phyloP scores from a whole-genome alignment of 92 coral and sea anemone species.

The Zoanthus sansibaricus region DNA sequence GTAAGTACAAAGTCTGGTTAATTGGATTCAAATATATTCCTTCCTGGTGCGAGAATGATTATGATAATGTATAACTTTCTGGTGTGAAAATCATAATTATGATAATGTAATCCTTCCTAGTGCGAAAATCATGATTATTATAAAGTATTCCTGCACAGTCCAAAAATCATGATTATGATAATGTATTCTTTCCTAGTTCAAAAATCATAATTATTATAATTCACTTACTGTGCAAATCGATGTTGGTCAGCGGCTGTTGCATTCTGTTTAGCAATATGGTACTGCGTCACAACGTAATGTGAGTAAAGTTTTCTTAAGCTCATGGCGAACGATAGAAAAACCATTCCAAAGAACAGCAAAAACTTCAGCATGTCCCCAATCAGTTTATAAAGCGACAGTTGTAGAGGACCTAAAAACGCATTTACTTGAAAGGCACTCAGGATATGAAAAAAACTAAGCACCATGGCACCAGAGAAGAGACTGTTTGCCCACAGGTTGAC shows the following conservation, averaged over 20 bases:
- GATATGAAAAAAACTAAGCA: slow-evolving; percentile 72
- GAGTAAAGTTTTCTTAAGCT: slow-evolving; percentile 87
- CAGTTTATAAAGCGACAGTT: slow-evolving; percentile 80
- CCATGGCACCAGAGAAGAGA: slow-evolving; percentile 70
- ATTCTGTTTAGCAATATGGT: slow-evolving; percentile 34
- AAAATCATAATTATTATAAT: too few species aligned
- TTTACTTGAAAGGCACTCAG: slow-evolving; percentile 73
- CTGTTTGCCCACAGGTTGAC: slow-evolving; percentile 62
- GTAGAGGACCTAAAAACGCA: slow-evolving; percentile 76
- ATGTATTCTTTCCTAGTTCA: too few species aligned
- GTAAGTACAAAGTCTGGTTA: too few species aligned
- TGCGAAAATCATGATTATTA: too few species aligned
- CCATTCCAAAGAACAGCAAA: slow-evolving; percentile 69
- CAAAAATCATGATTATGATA: too few species aligned
- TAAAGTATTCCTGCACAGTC: too few species aligned
- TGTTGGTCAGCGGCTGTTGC: slow-evolving; percentile 21
- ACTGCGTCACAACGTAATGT: slow-evolving; percentile 75
- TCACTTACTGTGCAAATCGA: slow-evolving; percentile 30
- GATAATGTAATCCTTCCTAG: too few species aligned
- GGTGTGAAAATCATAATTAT: too few species aligned
- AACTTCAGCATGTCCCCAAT: slow-evolving; percentile 79
- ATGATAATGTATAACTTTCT: too few species aligned
- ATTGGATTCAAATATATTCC: too few species aligned
- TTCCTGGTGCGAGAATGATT: too few species aligned
- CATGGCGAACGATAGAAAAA: slow-evolving; percentile 82